These are phyloP conservation scores for Tribolium freemani DNA, from an alignment of 2,888 invertebrate genomes.

Conservation along the genomic window DNA sequence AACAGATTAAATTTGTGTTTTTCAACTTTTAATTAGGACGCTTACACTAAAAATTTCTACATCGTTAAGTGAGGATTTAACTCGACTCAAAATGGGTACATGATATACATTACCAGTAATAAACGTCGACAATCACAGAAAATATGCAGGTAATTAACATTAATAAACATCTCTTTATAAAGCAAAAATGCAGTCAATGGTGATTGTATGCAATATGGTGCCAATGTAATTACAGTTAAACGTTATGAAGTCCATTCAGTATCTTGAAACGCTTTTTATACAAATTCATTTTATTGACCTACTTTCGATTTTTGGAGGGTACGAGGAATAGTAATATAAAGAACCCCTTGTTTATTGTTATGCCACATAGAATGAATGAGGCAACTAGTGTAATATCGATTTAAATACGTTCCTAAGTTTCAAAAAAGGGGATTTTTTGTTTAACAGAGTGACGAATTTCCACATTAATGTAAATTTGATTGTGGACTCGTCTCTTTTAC, in stretches of 20 bases:
- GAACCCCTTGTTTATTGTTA: background rate
- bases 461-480: constrained; percentile 8
- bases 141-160: constrained; percentile 2
- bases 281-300: background rate
- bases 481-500: constrained; percentile 6
- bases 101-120: background rate
- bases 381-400: background rate
- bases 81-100: background rate
- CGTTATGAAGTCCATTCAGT: background rate
- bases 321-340: background rate
- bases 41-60: constrained; percentile 10
- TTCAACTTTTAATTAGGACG: constrained; percentile 24
- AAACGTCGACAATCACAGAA: constrained; percentile 11
- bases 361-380: background rate
- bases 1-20: constrained; percentile 8
- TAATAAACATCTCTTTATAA: background rate
- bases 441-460: background rate
- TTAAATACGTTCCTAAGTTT: background rate
- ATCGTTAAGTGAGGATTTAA: background rate
- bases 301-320: background rate
- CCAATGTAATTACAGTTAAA: background rate
- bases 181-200: constrained; percentile 12
- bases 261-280: background rate
- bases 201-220: background rate
- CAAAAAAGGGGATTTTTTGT: background rate